These are phyloP conservation scores for Lagria hirta DNA, from an alignment of 2,888 invertebrate genomes.

Conservation along the genomic window DNA sequence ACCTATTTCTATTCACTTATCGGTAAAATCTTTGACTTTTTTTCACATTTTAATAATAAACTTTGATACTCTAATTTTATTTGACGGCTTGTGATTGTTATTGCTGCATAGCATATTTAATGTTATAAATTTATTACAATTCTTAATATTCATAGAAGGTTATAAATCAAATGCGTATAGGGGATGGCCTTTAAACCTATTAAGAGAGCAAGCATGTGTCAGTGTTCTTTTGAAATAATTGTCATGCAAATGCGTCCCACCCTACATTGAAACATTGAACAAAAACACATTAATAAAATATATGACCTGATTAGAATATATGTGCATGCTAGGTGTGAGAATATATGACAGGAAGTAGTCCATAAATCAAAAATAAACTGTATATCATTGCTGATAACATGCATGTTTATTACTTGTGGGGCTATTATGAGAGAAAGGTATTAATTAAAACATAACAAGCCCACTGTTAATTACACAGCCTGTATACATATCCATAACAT, in stretches of 20 bases:
- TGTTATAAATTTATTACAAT: too few relatives aligned
- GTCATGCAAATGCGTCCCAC: conserved; percentile 25
- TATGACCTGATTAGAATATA: conserved; percentile 30
- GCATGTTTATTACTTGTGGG: conserved; percentile 45
- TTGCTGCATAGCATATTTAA: too few relatives aligned
- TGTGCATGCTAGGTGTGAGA: conserved; percentile 46
- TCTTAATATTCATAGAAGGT: too few relatives aligned
- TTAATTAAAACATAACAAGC: conserved; percentile 50
- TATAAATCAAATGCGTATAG: conserved; percentile 5
- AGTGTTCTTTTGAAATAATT: conserved; percentile 18
- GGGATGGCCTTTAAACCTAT: conserved; percentile 4
- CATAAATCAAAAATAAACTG: conserved; percentile 50
- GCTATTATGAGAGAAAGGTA: conserved; percentile 46
- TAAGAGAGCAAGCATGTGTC: conserved; percentile 19
- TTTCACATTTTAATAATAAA: too few relatives aligned
- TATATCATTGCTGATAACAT: conserved; percentile 47
- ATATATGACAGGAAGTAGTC: conserved; percentile 47
- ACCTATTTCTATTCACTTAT: too few relatives aligned
- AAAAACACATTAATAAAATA: conserved; percentile 29
- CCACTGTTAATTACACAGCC: conserved; percentile 45
- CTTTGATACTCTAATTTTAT: too few relatives aligned
- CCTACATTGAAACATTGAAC: conserved; percentile 22
- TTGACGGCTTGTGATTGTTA: too few relatives aligned
- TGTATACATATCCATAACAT: conserved; percentile 43
- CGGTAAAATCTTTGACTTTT: too few relatives aligned